Conservation (phyloP, 2,797 vertebrate species). For the Sebastes aleutianus region DNA sequence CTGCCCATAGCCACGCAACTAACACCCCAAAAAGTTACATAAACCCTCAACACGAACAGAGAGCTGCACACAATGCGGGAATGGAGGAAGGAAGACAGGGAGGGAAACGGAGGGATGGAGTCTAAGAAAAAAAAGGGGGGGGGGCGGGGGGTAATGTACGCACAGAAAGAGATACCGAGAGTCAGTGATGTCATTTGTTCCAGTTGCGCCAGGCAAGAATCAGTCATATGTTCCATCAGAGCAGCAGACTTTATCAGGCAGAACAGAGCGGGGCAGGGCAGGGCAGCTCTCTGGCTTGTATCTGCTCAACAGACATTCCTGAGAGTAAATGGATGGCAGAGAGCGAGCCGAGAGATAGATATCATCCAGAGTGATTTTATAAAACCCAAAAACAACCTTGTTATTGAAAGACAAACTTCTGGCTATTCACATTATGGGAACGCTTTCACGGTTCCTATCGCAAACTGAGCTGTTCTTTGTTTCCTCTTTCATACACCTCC, state of each 20-base stretch:
- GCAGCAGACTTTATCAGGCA: constrained; percentile 71
- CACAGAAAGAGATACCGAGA: constrained; percentile 70
- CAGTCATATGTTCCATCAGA: constrained; percentile 76
- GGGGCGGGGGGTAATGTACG: constrained; percentile 13
- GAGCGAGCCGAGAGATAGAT: constrained; percentile 29
- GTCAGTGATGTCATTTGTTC: constrained; percentile 83
- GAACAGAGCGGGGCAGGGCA: constrained; percentile 60
- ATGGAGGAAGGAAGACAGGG: constrained; percentile 1
- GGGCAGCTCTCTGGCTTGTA: constrained; percentile 61
- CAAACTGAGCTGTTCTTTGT: neutral
- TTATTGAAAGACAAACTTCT: neutral
- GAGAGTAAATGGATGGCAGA: constrained; percentile 50
- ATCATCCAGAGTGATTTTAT: constrained; percentile 22
- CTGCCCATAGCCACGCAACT: constrained; percentile 50
- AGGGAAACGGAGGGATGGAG: constrained; percentile 23
- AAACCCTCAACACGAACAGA: constrained; percentile 45
- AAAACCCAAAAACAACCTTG: constrained; percentile 4
- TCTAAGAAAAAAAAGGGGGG: constrained; percentile 3
- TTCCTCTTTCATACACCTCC: neutral
- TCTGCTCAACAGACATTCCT: constrained; percentile 71
- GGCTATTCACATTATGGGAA: neutral
- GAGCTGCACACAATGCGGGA: constrained; percentile 17
- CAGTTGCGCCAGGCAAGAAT: constrained; percentile 70
- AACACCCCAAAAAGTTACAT: constrained; percentile 56
- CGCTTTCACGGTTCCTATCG: neutral